Evolutionary conservation across 2,888 invertebrate genomes (phyloP), one percentile per base, ranked within the genome.

Genomic region (Teleiodes luculella): DNA sequence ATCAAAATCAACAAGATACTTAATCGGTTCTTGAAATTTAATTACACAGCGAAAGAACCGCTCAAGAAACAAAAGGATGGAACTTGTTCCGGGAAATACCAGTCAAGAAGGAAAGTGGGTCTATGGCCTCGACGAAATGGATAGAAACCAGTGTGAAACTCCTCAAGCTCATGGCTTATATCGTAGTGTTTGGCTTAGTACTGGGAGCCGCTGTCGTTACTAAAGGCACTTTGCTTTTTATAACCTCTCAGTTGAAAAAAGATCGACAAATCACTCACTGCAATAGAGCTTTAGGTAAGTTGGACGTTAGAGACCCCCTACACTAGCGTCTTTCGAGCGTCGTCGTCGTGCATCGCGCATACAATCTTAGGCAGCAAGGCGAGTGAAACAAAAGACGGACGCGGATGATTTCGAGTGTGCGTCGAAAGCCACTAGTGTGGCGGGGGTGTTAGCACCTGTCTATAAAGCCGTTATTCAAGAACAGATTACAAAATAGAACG

Each of bases 21-120:
- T 37, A 8, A 18, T 3, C 10, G 16, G 10, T 39, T 39, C 16
- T 16, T 39, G 16, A 18, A 24, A 14, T 39, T 14, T 62, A 35
- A 54, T 43, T 13, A 39, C 16, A 37, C 73, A 91, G 91, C 57
- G 87, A 90, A 70, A 77, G 90, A 60, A 89, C 91, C 61, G 81
- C 87, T 33, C 83, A 92, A 85, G 91, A 91, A 65, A 79, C 86
- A 6, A 91, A 92, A 72, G 89, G 92, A 86, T 97, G 97, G 97
- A 94, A 97, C 72, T 90, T 94, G 11, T 97, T 97, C 78, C 91
- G 94, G 68, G 92, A 94, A 66, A 90, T 93, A 8, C 95, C 95
- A 0, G 90, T 93, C 51, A 92, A 93, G 73, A 90, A 91, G 57
- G 91, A 92, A 58, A 91, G 91, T 35, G 94, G 94, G 37, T 95